Percentiles rank a stretch among this genome's conserved stretches.
These are phyloP conservation scores for Gephyroberyx darwinii DNA, from an alignment of 2,797 vertebrate species.

Conservation along the genomic window DNA sequence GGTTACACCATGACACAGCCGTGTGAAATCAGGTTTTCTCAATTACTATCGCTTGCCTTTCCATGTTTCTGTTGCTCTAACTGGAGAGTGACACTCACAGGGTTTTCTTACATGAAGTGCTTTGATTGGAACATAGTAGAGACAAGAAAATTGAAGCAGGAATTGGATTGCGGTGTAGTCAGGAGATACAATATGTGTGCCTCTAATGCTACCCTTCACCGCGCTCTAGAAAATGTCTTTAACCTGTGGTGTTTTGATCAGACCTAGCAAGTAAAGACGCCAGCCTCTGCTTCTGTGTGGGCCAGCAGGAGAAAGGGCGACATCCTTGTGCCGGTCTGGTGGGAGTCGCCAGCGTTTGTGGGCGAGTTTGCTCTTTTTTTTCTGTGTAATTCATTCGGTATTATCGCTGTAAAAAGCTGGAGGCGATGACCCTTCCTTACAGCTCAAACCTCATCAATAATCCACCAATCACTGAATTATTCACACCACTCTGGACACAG, in stretches of 20 bases:
- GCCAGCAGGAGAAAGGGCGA: constrained; percentile 17
- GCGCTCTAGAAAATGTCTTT: constrained; percentile 46
- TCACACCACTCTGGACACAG: constrained; percentile 59
- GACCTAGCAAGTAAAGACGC: constrained; percentile 24
- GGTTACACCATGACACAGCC: constrained; percentile 43
- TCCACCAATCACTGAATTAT: constrained; percentile 71
- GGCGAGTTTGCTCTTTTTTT: constrained; percentile 51
- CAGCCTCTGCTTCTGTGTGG: constrained; percentile 15
- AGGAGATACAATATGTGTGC: constrained; percentile 49
- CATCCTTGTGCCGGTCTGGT: constrained; percentile 33
- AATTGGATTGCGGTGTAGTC: constrained; percentile 63
- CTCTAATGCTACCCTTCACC: constrained; percentile 51
- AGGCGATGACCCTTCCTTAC: constrained; percentile 57
- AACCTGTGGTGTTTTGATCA: constrained; percentile 52
- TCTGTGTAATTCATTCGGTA: constrained; percentile 58
- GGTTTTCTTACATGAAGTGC: constrained; percentile 63
- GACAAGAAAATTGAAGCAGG: constrained; percentile 75
- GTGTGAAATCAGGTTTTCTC: constrained; percentile 65
- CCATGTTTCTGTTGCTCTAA: constrained; percentile 51
- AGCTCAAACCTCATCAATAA: constrained; percentile 73
- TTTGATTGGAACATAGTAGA: constrained; percentile 62
- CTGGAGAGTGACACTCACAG: constrained; percentile 46
- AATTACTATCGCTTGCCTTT: constrained; percentile 52
- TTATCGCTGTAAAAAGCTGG: constrained; percentile 63
- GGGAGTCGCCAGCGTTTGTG: constrained; percentile 53